Base-by-base conservation (phyloP, 2,888 invertebrate species). In the Serripes groenlandicus region DNA sequence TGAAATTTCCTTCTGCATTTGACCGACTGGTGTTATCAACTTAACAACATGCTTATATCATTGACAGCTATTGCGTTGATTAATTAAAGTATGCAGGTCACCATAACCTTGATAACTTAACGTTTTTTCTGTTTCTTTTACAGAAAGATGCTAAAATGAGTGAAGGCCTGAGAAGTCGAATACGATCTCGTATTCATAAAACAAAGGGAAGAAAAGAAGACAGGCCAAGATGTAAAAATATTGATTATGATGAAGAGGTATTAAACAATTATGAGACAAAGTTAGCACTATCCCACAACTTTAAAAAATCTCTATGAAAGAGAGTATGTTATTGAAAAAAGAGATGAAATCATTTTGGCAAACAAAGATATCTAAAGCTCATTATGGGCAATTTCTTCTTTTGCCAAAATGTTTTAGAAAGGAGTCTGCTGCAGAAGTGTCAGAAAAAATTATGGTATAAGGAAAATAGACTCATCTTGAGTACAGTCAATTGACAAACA, bases 141-240 rank as follows among this genome's bases (percentile, higher is more conserved):
- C n/a, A n/a, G n/a, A n/a, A n/a, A n/a, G n/a, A n/a, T n/a, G n/a
- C n/a, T n/a, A n/a, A n/a, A 34, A 62, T 62, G 62, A 62, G 62
- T 62, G n/a, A 34, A 21, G 62, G 66, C 21, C n/a, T 66, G 35
- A 37, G 66, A 28, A 66, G 26, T 30, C 7, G 66, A 26, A 66
- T 66, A 0, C 37, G 49, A 35, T 37, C 66, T 23, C 66, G 34
- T 42, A 66, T 66, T 42, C 28, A 37, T 26, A 42, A 28, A 26
- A n/a, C 37, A 11, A 42, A 42, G 15, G 66, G 28, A 37, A 66
- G 42, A 42, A 66, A 42, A 42, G 62, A 34, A 18, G 32, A 62
- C 18, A 34, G 34, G 11, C n/a, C 32, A 34, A 30, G 18, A 7
- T 1, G 7, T 1, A 34, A 18, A 62, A 49, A 49, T 21, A 2